Evolutionary conservation across 2,888 invertebrate species (phyloP), one percentile per base, ranked within the genome.

Genomic region (Frankliniella fusca): DNA sequence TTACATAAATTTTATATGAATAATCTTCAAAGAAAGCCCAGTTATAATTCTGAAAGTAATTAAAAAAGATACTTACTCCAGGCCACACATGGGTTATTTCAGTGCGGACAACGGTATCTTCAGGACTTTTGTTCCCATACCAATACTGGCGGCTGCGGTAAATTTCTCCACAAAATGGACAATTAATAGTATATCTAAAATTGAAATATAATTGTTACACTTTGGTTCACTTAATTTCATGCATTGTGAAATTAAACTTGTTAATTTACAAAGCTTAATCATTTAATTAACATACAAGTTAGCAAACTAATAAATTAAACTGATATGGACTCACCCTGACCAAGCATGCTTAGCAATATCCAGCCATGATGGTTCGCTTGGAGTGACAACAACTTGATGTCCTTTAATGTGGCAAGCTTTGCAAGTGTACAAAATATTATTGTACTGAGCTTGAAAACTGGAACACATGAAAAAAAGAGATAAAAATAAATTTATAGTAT

Each of bases 61-160:
- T 5, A 38, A 3, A 38, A 38, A 38, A 38, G 38, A 81, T 82
- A 87, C 88, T 88, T 85, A 91, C 91, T 86, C 91, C 92, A 84
- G 91, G 90, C 94, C 94, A 94, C 27, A 94, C 91, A 86, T 94
- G 94, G 23, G 91, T 90, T 80, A 92, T 91, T 87, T 93, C 93
- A 10, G 91, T 90, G 83, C 91, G 87, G 20, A 94, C 93, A 18
- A 92, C 92, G 49, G 90, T 88, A 84, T 92, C 92, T 86, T 93
- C 94, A 0, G 94, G 93, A 83, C 92, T 91, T 85, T 92, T 92
- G 86, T 95, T 95, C 9, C 94, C 94, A 87, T 92, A 94, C 95
- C 95, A 95, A 87, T 93, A 93, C 86, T 95, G 92, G 48, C 94
- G 90, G 85, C 93, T 93, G 80, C 93, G 90, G 86, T 92, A 92